phyloP scores from a whole-genome alignment of 2,888 invertebrate genomes.

The Agrotis clavis region DNA sequence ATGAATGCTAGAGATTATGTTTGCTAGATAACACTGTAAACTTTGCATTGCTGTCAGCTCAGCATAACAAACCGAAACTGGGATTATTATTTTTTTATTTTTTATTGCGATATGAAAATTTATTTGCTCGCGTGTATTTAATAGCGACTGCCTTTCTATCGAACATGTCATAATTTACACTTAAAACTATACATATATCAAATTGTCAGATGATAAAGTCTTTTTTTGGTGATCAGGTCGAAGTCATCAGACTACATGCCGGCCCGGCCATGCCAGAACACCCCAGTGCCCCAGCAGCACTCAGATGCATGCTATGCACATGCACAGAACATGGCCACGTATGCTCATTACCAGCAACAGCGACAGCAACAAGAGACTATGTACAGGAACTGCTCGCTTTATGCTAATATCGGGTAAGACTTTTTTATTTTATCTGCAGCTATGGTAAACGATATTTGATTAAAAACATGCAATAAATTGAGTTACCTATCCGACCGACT shows the following conservation, averaged over 20 bases:
- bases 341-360: slow-evolving; percentile 80
- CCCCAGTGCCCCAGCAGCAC: slow-evolving; percentile 78
- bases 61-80: neutral
- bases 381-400: slow-evolving; percentile 90
- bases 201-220: neutral
- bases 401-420: slow-evolving; percentile 87
- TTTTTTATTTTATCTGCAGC: neutral
- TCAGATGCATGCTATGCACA: slow-evolving; percentile 83
- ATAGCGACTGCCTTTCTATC: slow-evolving; percentile 16
- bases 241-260: slow-evolving; percentile 82
- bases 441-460: no score
- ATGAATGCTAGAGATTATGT: slow-evolving; percentile 3
- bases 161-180: neutral
- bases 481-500: neutral
- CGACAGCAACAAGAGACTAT: slow-evolving; percentile 85
- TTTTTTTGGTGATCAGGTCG: slow-evolving; percentile 30
- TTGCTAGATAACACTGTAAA: neutral
- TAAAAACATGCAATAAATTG: neutral
- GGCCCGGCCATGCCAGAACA: slow-evolving; percentile 75
- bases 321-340: slow-evolving; percentile 77
- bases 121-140: slow-evolving; percentile 21
- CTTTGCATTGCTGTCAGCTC: slow-evolving; percentile 13
- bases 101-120: slow-evolving; percentile 20
- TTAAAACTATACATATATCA: neutral
- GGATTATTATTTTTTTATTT: neutral